phyloP scores from a whole-genome alignment of 2,888 invertebrate species.

The Xestia xanthographa region DNA sequence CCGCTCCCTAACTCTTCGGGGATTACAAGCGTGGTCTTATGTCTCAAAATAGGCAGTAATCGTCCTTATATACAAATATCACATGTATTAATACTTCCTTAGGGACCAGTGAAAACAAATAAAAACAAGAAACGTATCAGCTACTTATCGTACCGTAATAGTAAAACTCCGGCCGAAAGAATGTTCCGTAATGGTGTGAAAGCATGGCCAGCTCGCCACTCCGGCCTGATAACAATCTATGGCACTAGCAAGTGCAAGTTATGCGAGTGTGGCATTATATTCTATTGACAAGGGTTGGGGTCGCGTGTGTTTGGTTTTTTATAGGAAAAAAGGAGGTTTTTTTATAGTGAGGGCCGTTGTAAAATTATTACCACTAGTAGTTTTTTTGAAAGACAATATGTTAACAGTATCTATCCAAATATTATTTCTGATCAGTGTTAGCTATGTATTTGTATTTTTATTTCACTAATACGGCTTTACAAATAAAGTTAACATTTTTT shows the following conservation, averaged over 20 bases:
- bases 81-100: no score
- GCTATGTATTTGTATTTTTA: neutral
- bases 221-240: slow-evolving; percentile 37
- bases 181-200: slow-evolving; percentile 30
- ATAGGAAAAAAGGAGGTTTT: no score
- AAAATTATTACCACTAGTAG: no score
- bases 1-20: no score
- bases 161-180: neutral
- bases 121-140: slow-evolving; percentile 27
- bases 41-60: neutral
- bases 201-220: slow-evolving; percentile 13
- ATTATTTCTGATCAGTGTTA: neutral
- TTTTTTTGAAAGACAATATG: no score
- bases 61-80: neutral
- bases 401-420: neutral
- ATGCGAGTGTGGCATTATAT: slow-evolving; percentile 6
- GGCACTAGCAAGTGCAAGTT: slow-evolving; percentile 37
- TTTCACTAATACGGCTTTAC: neutral
- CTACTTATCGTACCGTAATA: slow-evolving; percentile 4
- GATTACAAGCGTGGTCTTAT: no score
- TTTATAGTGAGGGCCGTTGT: neutral
- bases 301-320: neutral
- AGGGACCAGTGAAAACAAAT: neutral
- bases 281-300: slow-evolving; percentile 12
- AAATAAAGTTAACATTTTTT: no score